Conservation (phyloP, 2,797 vertebrate genomes). For the Acanthurus tractus region DNA sequence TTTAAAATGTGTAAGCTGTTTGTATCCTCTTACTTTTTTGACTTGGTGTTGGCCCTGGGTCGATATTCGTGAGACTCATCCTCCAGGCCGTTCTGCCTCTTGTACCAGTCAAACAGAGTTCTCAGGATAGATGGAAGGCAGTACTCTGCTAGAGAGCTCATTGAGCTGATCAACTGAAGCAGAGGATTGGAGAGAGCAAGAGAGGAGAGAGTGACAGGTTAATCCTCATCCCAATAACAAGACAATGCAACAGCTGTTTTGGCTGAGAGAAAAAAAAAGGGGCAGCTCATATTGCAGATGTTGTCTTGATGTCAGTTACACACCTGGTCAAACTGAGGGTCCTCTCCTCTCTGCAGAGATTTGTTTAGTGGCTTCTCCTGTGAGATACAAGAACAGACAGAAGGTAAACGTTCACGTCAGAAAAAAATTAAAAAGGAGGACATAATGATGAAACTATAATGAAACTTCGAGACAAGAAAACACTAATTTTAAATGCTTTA, state of each 20-base stretch:
- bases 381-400: constrained; percentile 55
- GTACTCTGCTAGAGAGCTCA: constrained; percentile 98
- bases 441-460: background rate
- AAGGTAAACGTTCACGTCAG: constrained; percentile 2
- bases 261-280: background rate
- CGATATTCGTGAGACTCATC: constrained; percentile 98
- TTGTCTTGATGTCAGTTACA: constrained; percentile 47
- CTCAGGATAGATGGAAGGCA: constrained; percentile 97
- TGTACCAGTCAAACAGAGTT: constrained; percentile 99
- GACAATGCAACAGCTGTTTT: background rate
- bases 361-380: constrained; percentile 98
- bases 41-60: constrained; percentile 97
- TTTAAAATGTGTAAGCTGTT: background rate
- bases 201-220: background rate
- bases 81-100: constrained; percentile 97
- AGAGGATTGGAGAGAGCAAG: too few relatives aligned
- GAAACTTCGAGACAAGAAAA: background rate
- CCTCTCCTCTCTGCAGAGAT: constrained; percentile 98
- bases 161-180: constrained; percentile 93
- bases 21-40: constrained; percentile 90
- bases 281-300: background rate
- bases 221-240: constrained; percentile 17
- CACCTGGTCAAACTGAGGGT: constrained; percentile 98
- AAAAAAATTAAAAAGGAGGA: background rate
- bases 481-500: background rate